A percentile compares a stretch with the other conserved stretches of the same genome.
Conservation (phyloP, 2,888 invertebrate species). For the Margaritifera margaritifera region DNA sequence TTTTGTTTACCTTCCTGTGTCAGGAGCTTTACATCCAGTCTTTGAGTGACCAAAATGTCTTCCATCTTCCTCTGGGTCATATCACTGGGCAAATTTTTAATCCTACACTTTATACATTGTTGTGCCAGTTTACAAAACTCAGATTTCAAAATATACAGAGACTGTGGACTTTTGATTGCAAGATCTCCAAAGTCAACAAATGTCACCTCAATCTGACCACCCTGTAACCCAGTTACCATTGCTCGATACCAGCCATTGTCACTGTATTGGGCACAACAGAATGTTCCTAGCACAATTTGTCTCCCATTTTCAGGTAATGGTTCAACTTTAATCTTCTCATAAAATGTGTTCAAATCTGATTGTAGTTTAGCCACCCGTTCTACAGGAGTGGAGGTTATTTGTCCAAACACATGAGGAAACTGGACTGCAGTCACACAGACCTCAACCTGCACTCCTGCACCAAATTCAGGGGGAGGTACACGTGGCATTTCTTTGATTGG, state of each 20-base stretch:
- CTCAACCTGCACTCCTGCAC: conserved; percentile 29
- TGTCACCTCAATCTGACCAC: conserved; percentile 29
- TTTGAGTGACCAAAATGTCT: conserved; percentile 36
- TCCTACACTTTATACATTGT: conserved; percentile 41
- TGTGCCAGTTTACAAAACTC: conserved; percentile 36
- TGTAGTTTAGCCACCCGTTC: conserved; percentile 42
- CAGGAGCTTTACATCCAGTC: conserved; percentile 36
- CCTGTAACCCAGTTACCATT: conserved; percentile 28
- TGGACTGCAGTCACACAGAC: conserved; percentile 45
- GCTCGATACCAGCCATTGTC: conserved; percentile 52
- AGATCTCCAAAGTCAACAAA: conserved; percentile 51
- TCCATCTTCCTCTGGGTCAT: conserved; percentile 25
- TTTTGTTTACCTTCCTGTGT: conserved; percentile 33
- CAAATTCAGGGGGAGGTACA: conserved; percentile 32
- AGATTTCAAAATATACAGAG: conserved; percentile 34
- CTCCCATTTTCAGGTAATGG: conserved; percentile 1
- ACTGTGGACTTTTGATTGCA: conserved; percentile 16
- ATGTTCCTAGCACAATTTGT: conserved; percentile 26
- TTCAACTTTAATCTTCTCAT: conserved; percentile 30
- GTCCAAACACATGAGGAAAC: conserved; percentile 33
- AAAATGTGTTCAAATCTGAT: conserved; percentile 32
- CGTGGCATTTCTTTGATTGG: neutral
- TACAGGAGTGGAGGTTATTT: conserved; percentile 42
- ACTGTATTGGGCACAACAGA: conserved; percentile 44
- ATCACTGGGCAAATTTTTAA: conserved; percentile 27